Evolutionary conservation across 1,140 invertebrate genomes (phyloP), one percentile per base, ranked within the genome.

Genomic region (Sipha flava): DNA sequence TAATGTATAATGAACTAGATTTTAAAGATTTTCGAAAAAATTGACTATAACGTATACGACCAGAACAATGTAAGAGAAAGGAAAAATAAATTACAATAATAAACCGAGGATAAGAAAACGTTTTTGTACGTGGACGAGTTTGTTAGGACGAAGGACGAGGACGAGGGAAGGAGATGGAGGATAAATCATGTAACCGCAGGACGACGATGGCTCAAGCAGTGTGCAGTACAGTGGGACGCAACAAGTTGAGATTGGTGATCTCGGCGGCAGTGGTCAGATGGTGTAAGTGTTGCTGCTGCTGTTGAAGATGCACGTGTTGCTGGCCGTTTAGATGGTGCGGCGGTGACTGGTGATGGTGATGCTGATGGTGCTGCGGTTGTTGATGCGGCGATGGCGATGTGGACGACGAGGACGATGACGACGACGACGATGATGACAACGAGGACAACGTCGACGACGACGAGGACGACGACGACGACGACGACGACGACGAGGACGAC

Each of bases 361-460:
- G 1, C 34, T 45, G 49, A 26, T 43, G 16, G 37, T 37, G 21
- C 72, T 2, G 52, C 6, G 10, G 40, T 1, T 14, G 49, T 29
- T 21, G 1, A 34, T 45, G 7, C 0, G 52, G 18, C 34, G 23
- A 26, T 6, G 64, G 29, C 23, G 66, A 23, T 14, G 66, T 6
- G 21, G 64, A 45, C 16, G 21, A 16, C 0, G n/a, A 54, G 23
- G 57, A 21, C 81, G 31, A 82, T 79, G 29, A 86, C 86, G 52
- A 85, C 85, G 45, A n/a, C 82, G 34, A 82, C 77, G 34, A 86
- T 86, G 57, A 85, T 85, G 83, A 88, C 85, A 81, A 29, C n/a
- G 64, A 45, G 29, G 57, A 23, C 34, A 31, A 40, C 23, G 64
- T 18, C 6, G 43, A 18, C 4, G 64, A 45, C 4, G 62, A 37